phyloP scores from a whole-genome alignment of 53 echinoderm and acorn worm genomes.

The Astropecten irregularis region DNA sequence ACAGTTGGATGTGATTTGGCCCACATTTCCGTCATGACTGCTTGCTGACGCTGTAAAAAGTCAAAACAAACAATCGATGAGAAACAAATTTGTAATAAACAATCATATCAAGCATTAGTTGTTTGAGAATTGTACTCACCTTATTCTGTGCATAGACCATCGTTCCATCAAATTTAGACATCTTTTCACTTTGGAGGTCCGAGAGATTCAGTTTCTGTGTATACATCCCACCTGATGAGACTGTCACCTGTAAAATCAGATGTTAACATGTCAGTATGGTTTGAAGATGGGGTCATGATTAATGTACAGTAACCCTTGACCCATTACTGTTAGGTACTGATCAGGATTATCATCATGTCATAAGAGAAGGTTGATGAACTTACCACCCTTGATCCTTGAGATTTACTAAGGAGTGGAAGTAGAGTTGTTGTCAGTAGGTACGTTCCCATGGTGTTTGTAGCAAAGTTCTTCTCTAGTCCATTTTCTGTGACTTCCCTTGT shows the following conservation, averaged over 20 bases:
- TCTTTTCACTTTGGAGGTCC: conserved; percentile 66
- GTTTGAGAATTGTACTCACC: conserved; percentile 39
- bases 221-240: conserved; percentile 97
- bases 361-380: background rate
- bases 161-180: conserved; percentile 79
- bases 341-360: too few species aligned
- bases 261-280: too few species aligned
- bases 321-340: too few species aligned
- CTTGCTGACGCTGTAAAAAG: conserved; percentile 78
- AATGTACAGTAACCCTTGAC: too few species aligned
- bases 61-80: background rate
- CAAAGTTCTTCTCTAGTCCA: conserved; percentile 85
- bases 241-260: conserved; percentile 82
- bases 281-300: too few species aligned
- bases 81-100: background rate
- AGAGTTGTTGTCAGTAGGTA: conserved; percentile 73
- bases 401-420: conserved; percentile 68
- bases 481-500: conserved; percentile 61
- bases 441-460: conserved; percentile 80
- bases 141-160: conserved; percentile 91
- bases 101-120: too few species aligned
- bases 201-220: conserved; percentile 72
- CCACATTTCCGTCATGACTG: conserved; percentile 92
- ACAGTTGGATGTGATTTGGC: conserved; percentile 70
- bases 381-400: conserved; percentile 82